Percentiles rank a stretch among this genome's conserved stretches.
phyloP scores from a whole-genome alignment of 2,888 invertebrate genomes.

The Caenorhabditis virilis region DNA sequence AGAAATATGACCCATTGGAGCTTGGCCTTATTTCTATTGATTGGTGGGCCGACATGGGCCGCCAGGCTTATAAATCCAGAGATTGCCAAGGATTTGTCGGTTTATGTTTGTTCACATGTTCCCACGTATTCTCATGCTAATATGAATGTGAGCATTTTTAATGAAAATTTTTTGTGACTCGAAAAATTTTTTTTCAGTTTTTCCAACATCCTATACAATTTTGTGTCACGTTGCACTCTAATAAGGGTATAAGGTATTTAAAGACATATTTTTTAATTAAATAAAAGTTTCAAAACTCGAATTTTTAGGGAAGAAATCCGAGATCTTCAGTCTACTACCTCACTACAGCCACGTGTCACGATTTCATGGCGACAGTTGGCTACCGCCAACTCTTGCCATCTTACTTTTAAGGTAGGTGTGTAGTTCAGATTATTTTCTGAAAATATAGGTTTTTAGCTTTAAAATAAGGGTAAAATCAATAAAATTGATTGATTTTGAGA shows the following conservation, averaged over 20 bases:
- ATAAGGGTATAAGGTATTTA: conserved; percentile 40
- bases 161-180: too few relatives aligned
- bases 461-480: too few relatives aligned
- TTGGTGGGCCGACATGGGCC: too few relatives aligned
- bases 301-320: conserved; percentile 35
- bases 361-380: conserved; percentile 38
- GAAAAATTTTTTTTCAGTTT: conserved; percentile 45
- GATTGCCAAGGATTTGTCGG: conserved; percentile 29
- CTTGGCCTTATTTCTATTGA: too few relatives aligned
- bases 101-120: conserved; percentile 29
- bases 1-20: too few relatives aligned
- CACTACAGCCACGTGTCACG: conserved; percentile 37
- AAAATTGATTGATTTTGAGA: too few relatives aligned
- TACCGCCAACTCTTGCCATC: conserved; percentile 25
- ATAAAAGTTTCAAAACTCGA: neutral
- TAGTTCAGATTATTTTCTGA: too few relatives aligned
- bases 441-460: too few relatives aligned
- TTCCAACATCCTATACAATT: conserved; percentile 52
- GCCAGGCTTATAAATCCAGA: conserved; percentile 27
- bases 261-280: neutral
- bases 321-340: conserved; percentile 50
- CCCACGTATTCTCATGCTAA: conserved; percentile 36
- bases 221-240: conserved; percentile 53
- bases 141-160: conserved; percentile 17
- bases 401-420: conserved; percentile 31